Percentiles rank a stretch among this genome's conserved stretches.
These are phyloP conservation scores for Oopsacas minuta DNA, from an alignment of 37 sponge, comb jelly and placozoan genomes.

Conservation along the genomic window DNA sequence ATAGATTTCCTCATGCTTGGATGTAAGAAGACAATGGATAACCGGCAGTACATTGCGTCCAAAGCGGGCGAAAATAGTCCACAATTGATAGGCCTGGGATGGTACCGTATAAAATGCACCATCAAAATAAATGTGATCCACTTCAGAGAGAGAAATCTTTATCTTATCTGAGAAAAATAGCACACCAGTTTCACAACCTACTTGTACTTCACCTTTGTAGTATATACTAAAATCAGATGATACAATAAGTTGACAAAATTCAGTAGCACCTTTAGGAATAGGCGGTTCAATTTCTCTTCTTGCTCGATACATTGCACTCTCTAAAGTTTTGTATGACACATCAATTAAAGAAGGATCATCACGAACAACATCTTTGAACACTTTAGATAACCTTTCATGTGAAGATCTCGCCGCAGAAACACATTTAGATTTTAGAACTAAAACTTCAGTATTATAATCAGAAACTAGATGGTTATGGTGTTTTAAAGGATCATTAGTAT, in stretches of 20 bases:
- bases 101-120: background rate
- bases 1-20: background rate
- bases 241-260: background rate
- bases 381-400: background rate
- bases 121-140: background rate
- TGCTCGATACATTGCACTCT: background rate
- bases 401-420: background rate
- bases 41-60: background rate
- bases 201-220: background rate
- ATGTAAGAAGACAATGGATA: background rate
- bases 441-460: background rate
- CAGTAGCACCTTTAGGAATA: background rate
- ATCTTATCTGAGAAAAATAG: conserved; percentile 6
- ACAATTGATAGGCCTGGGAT: background rate
- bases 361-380: background rate
- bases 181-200: background rate
- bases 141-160: background rate
- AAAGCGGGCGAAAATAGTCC: background rate
- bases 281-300: background rate
- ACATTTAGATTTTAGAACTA: background rate
- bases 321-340: background rate
- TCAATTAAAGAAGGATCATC: background rate
- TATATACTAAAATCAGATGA: background rate
- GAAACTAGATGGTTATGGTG: background rate
- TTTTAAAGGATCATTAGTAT: background rate